Evolutionary conservation across 1,140 invertebrate genomes (phyloP), one percentile per base, ranked within the genome.

Genomic region (Trissolcus basalis): DNA sequence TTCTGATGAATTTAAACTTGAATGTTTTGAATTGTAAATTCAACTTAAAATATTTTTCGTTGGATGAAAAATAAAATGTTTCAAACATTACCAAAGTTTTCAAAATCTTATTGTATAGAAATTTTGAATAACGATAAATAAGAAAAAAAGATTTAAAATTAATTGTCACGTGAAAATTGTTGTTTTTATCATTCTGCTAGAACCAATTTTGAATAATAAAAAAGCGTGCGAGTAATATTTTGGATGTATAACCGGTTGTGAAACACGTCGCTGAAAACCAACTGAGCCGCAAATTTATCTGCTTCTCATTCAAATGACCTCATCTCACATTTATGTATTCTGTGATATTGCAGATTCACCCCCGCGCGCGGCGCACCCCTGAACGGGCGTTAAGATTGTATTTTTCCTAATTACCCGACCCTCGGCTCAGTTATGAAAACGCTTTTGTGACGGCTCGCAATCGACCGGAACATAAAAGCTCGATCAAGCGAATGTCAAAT

Each of bases 311-410:
- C 83, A 86, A 86, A 86, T 86, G 72, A 79, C 81, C 84, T 86
- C 84, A 86, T 86, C 85, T 85, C 79, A 81, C 82, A 86, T 86
- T 86, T 86, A 86, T 86, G 77, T 86, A 86, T 86, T 86, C 85
- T 83, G 76, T 86, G 83, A 86, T 86, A 86, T 86, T 85, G 84
- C 84, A 82, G 78, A 84, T 86, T 84, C 82, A 33, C 80, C 74
- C 74, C 77, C 77, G 48, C 72, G 51, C 50, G 81, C 77, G 79
- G n/a, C 67, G 75, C 77, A 69, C 80, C 76, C 61, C 65, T 61
- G 74, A 77, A 43, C 71, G 77, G 82, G 82, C 81, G 84, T 84
- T 82, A 86, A 84, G 83, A 85, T 63, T 81, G 80, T 85, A 85
- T 85, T 85, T 67, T 58, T 49, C 50, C 55, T 58, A 49, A 67